These are phyloP conservation scores for Torymus aiolomorphi DNA, from an alignment of 2,888 invertebrate genomes.

Conservation along the genomic window DNA sequence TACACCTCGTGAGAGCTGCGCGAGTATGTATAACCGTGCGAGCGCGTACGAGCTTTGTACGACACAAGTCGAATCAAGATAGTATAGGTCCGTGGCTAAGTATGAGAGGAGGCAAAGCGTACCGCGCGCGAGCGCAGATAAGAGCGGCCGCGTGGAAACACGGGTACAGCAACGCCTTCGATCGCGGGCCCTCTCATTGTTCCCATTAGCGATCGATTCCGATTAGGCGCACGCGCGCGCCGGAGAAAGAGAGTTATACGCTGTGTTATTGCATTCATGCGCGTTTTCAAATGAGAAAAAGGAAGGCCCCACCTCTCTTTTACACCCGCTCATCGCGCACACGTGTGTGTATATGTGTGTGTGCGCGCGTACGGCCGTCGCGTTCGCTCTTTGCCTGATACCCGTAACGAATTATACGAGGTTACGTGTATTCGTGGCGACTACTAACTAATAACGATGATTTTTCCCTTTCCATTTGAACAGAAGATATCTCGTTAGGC, in stretches of 20 bases:
- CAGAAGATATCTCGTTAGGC: conserved; percentile 35
- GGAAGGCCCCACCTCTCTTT: conserved; percentile 16
- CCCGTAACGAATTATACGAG: conserved; percentile 8
- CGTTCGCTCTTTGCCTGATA: conserved; percentile 5
- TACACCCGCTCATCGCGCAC: conserved; percentile 8
- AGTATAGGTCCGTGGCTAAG: neutral
- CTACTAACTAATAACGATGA: conserved; percentile 46
- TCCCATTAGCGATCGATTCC: conserved; percentile 52
- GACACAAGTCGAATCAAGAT: conserved; percentile 52
- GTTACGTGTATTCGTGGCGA: neutral
- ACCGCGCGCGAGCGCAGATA: conserved; percentile 34
- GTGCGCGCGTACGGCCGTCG: too few relatives aligned
- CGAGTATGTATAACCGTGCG: conserved; percentile 6
- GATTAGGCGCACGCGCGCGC: conserved; percentile 23
- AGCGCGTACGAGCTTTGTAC: conserved; percentile 33
- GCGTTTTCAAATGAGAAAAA: neutral
- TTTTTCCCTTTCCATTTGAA: conserved; percentile 22
- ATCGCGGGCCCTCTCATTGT: conserved; percentile 33
- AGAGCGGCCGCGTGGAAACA: conserved; percentile 38
- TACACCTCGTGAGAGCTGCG: neutral
- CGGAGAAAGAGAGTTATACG: neutral
- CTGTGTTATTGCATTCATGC: conserved; percentile 21
- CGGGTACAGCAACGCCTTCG: conserved; percentile 49
- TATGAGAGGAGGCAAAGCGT: conserved; percentile 7
- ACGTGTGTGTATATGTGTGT: neutral